phyloP scores from a whole-genome alignment of 2,797 vertebrate species.

The Danio tinwini region DNA sequence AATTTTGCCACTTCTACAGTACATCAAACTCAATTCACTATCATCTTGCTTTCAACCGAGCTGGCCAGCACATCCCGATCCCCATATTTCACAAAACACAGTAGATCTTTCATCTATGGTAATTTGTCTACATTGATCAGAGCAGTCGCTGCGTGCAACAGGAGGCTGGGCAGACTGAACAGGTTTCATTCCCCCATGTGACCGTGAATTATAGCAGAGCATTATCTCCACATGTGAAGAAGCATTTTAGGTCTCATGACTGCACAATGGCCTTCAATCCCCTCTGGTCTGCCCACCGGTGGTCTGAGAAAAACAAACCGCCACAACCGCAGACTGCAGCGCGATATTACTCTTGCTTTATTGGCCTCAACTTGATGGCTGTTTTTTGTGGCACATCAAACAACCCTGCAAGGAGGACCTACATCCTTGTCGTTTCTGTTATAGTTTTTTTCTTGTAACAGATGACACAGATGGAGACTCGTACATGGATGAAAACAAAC shows the following conservation, averaged over 20 bases:
- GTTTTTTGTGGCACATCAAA: conserved; percentile 34
- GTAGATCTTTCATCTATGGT: conserved; percentile 73
- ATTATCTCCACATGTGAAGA: conserved; percentile 71
- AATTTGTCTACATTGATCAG: conserved; percentile 63
- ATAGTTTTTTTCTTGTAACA: conserved; percentile 3
- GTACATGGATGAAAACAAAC: conserved; percentile 9
- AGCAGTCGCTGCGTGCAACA: conserved; percentile 65
- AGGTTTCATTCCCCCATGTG: conserved; percentile 61
- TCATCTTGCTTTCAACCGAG: conserved; percentile 50
- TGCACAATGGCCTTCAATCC: conserved; percentile 55
- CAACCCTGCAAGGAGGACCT: background rate
- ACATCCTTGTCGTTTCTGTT: conserved; percentile 6
- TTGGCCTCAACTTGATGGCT: conserved; percentile 66
- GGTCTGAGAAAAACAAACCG: conserved; percentile 23
- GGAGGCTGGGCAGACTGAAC: conserved; percentile 39
- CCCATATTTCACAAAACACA: conserved; percentile 68
- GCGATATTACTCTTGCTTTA: conserved; percentile 70
- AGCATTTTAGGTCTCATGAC: conserved; percentile 65
- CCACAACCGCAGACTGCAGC: conserved; percentile 67
- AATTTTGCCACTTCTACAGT: conserved; percentile 15
- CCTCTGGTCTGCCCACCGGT: conserved; percentile 39
- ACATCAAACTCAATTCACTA: conserved; percentile 48
- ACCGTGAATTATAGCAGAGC: conserved; percentile 69
- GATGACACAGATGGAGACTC: conserved; percentile 14
- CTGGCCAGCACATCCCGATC: conserved; percentile 72